Percentiles rank a stretch among this genome's conserved stretches.
phyloP scores from a whole-genome alignment of 2,113 vertebrate species.

The Marmota flaviventris region DNA sequence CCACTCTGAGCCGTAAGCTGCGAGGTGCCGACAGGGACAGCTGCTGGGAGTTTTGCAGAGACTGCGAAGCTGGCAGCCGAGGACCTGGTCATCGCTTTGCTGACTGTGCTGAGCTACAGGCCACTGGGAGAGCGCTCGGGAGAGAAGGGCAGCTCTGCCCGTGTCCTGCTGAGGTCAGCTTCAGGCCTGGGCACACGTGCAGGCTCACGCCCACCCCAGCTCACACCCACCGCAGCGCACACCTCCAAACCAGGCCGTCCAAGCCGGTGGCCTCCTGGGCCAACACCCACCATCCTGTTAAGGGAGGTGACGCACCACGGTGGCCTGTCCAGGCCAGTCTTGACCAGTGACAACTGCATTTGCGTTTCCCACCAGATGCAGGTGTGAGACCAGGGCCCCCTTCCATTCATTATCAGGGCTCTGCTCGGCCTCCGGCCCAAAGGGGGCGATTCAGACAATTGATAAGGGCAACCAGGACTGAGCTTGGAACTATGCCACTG shows the following conservation, averaged over 20 bases:
- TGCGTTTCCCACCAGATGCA: neutral
- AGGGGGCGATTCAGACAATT: neutral
- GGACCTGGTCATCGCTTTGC: neutral
- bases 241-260: neutral
- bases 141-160: neutral
- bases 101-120: neutral
- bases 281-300: neutral
- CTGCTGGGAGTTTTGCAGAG: neutral
- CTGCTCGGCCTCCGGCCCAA: accelerated
- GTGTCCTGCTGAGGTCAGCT: no score
- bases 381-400: accelerated
- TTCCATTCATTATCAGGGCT: no score
- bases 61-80: neutral
- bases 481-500: accelerated
- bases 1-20: accelerated
- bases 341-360: accelerated
- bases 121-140: accelerated
- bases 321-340: accelerated
- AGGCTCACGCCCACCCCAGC: accelerated
- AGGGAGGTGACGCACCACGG: neutral
- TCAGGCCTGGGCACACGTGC: accelerated
- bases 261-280: neutral
- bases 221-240: accelerated
- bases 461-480: accelerated
- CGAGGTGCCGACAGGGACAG: neutral